Evolutionary conservation across 2,888 invertebrate species (phyloP).

Genomic region (Resseliella maxima): DNA sequence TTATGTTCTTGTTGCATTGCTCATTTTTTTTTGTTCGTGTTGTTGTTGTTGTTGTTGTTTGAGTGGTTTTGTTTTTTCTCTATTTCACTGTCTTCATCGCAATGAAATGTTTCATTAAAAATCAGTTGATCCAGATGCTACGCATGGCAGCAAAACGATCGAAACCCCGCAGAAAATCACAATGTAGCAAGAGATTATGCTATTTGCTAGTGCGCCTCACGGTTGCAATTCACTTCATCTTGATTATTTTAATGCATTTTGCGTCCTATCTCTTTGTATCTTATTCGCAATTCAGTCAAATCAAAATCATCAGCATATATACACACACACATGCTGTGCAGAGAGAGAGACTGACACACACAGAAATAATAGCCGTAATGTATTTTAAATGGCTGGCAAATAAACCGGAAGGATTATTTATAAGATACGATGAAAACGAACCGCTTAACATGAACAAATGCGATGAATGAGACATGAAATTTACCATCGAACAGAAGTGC

Average conservation of each 20-base stretch:
- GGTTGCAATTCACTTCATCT: conserved; percentile 32
- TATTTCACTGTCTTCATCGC: neutral
- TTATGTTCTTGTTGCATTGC: neutral
- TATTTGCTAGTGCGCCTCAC: neutral
- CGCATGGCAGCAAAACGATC: neutral
- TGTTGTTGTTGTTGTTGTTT: neutral
- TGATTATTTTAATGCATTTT: conserved; percentile 49
- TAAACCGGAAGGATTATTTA: conserved; percentile 53
- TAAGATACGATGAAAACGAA: neutral
- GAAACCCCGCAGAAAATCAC: neutral
- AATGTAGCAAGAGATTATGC: neutral
- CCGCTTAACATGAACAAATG: conserved; percentile 42
- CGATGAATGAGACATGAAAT: conserved; percentile 35
- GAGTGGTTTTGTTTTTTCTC: neutral
- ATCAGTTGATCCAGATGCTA: conserved; percentile 36
- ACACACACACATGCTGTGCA: no score
- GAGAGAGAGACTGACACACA: no score
- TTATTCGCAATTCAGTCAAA: neutral
- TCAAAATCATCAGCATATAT: neutral
- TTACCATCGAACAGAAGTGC: neutral
- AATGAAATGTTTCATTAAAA: conserved; percentile 49
- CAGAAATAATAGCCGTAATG: neutral
- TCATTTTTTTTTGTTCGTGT: neutral
- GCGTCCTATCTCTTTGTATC: neutral
- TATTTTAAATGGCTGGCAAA: conserved; percentile 33